Evolutionary conservation across 2,888 invertebrate genomes (phyloP), one percentile per base, ranked within the genome.

Genomic region (Andrena chrysosceles): DNA sequence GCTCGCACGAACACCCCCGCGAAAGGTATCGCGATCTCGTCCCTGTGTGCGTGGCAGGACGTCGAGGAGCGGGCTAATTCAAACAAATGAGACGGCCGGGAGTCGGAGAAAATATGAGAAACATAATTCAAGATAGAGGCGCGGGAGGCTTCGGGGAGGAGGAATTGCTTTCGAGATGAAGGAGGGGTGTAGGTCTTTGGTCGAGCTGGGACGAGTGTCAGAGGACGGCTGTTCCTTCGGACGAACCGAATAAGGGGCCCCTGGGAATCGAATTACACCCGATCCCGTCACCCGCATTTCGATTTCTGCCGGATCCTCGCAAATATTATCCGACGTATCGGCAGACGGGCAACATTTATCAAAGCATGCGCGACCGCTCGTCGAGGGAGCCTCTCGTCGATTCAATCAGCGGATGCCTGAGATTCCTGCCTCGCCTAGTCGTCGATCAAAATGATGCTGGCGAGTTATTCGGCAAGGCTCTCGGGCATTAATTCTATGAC

Each of bases 381-480:
- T 66, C 75, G 78, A 60, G 84, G 78, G 85, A 85, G 77, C 35
- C 62, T 23, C 62, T 33, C 31, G 85, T 89, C 88, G 91, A 93
- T 93, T 93, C 93, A 93, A 93, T 93, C 93, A 93, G 89, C 88
- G 89, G 86, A 93, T 93, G 90, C 93, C 92, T 86, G 76, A 87
- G 85, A 93, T 93, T 93, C 93, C 92, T 83, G 52, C 33, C 26
- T 33, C 54, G 54, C 20, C 63, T 79, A 80, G 84, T 90, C 92
- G 84, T 92, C 93, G 89, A 93, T 93, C 91, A 91, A 89, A 87
- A 89, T 85, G 82, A 52, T 62, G 62, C 71, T 59, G 42, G 33
- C 68, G 87, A 87, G 89, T 92, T 91, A 93, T 93, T 91, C 89
- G 91, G 91, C 90, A 79, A 72, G 84, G 13, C 7, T 77, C 84